These are phyloP conservation scores for Lithophane ornitopus DNA, from an alignment of 2,888 invertebrate genomes.

Conservation along the genomic window DNA sequence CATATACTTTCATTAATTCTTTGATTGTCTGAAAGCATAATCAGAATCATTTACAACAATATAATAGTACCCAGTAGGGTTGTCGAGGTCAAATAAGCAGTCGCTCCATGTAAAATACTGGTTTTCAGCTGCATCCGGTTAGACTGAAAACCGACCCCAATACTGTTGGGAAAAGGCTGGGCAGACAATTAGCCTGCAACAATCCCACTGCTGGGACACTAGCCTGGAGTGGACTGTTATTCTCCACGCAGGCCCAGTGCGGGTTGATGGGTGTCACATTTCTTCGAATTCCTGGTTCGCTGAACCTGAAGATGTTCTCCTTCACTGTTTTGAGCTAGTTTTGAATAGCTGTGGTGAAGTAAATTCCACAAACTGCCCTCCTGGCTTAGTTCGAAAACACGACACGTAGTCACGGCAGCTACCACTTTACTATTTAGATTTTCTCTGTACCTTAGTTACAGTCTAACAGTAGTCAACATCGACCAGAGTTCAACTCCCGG, in stretches of 20 bases:
- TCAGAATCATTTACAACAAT: not conserved
- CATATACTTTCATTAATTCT: constrained; percentile 67
- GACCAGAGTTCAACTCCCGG: not conserved
- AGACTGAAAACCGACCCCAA: too few relatives aligned
- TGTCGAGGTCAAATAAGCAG: not conserved
- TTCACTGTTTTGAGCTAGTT: not conserved
- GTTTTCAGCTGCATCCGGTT: too few relatives aligned
- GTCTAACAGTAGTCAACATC: not conserved
- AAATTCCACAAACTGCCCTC: not conserved
- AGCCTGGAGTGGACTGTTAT: not conserved
- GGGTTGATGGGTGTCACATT: not conserved
- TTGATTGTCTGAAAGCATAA: constrained; percentile 67
- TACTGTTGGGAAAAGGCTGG: not conserved
- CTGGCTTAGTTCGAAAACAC: not conserved
- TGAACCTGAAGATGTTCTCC: not conserved
- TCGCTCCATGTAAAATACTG: too few relatives aligned
- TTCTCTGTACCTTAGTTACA: not conserved
- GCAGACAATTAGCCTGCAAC: not conserved
- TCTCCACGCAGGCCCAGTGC: not conserved
- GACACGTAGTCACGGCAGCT: not conserved
- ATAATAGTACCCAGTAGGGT: not conserved
- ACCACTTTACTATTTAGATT: not conserved
- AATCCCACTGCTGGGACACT: not conserved
- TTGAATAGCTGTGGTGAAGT: not conserved
- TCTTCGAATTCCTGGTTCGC: not conserved